Evolutionary conservation across 1,140 invertebrate species (phyloP).

Genomic region (Yoshiicerus persimilis): DNA sequence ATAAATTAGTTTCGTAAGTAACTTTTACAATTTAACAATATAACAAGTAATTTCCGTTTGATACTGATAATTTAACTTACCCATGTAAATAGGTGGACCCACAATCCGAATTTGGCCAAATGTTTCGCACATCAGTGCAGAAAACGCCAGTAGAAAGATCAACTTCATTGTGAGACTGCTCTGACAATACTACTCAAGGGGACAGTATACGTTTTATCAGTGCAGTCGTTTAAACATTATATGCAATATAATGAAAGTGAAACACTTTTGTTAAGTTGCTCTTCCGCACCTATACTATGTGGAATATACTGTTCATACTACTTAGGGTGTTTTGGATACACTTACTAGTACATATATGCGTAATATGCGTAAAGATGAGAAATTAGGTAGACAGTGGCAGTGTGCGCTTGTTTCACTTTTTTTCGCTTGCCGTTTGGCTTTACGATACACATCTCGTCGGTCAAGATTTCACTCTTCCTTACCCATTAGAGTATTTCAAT

Average conservation of each 20-base stretch:
- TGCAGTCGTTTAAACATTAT: not conserved
- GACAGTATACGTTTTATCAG: not conserved
- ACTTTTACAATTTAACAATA: too few relatives aligned
- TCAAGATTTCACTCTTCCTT: constrained; percentile 11
- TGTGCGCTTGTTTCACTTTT: too few relatives aligned
- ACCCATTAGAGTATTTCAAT: too few relatives aligned
- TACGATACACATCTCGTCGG: not conserved
- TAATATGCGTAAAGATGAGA: too few relatives aligned
- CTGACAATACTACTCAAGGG: not conserved
- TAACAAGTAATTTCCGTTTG: not conserved
- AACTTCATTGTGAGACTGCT: not conserved
- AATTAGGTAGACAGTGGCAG: not conserved
- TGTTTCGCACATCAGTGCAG: not conserved
- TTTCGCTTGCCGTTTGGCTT: not conserved
- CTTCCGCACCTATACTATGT: not conserved
- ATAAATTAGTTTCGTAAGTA: not conserved
- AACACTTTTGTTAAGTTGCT: not conserved
- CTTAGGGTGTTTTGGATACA: not conserved
- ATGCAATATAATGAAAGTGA: not conserved
- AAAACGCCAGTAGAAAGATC: not conserved
- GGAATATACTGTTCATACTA: too few relatives aligned
- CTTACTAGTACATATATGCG: not conserved
- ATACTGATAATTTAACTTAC: not conserved
- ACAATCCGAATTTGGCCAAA: not conserved
- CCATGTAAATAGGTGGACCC: not conserved